Evolutionary conservation across 1,140 invertebrate species (phyloP).

Genomic region (Ceratoteleas bidentatus): DNA sequence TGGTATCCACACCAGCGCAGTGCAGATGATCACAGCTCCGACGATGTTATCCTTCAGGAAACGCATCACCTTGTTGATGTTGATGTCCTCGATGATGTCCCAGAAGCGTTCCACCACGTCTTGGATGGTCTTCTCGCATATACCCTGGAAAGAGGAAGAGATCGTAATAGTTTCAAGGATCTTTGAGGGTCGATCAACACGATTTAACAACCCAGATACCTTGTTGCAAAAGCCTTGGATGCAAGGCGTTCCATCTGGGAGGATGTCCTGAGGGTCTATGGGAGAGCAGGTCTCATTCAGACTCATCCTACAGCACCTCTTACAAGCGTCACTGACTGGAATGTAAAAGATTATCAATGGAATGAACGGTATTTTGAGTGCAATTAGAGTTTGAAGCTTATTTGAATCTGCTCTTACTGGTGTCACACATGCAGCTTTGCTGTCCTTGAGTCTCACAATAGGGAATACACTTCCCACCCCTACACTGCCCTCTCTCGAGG

Average conservation of each 20-base stretch:
- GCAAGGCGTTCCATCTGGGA: conserved; percentile 96
- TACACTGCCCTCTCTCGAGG: conserved; percentile 93
- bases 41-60: too few species aligned
- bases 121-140: too few species aligned
- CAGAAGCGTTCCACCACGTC: too few species aligned
- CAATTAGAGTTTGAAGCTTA: too few species aligned
- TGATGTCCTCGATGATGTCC: too few species aligned
- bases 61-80: too few species aligned
- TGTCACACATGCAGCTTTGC: conserved; percentile 97
- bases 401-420: too few species aligned
- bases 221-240: conserved; percentile 97
- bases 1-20: conserved; percentile 96
- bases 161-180: too few species aligned
- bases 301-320: conserved; percentile 93
- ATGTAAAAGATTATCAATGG: too few species aligned
- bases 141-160: too few species aligned
- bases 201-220: conserved; percentile 80
- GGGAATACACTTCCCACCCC: conserved; percentile 92
- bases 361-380: conserved; percentile 66
- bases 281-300: conserved; percentile 95
- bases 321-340: conserved; percentile 93
- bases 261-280: conserved; percentile 91
- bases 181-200: too few species aligned
- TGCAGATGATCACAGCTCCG: too few species aligned
- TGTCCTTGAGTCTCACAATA: conserved; percentile 96